Evolutionary conservation across 2,797 vertebrate genomes (phyloP).

Genomic region (Cuniculus paca): DNA sequence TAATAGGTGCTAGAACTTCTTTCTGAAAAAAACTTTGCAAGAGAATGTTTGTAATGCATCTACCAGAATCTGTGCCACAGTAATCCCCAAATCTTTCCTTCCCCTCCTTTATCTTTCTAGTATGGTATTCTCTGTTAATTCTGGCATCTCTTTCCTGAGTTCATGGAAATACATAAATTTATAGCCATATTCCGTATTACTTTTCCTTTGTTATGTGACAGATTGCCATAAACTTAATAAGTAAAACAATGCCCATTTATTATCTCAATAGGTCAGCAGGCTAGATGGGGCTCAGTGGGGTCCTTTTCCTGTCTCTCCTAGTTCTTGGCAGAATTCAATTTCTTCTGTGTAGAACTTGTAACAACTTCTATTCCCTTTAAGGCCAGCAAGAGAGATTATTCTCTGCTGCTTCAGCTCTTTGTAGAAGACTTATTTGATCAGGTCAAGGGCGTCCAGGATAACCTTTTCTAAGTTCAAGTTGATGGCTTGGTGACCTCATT

Average conservation of each 20-base stretch:
- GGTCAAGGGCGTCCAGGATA: background rate
- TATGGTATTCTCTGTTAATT: background rate
- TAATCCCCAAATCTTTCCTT: background rate
- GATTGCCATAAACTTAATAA: background rate
- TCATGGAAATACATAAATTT: background rate
- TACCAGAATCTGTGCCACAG: background rate
- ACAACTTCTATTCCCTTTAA: background rate
- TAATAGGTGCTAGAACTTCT: background rate
- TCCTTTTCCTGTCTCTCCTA: background rate
- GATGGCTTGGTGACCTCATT: background rate
- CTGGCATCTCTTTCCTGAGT: background rate
- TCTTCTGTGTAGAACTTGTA: background rate
- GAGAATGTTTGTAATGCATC: background rate
- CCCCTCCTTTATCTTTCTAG: background rate
- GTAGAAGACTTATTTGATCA: background rate
- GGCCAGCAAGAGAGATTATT: background rate
- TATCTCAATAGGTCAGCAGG: background rate
- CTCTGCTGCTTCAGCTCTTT: background rate
- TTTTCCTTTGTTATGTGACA: constrained; percentile 5
- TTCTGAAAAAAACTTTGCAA: constrained; percentile 7
- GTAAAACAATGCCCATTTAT: background rate
- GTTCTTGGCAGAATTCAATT: background rate
- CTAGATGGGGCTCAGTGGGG: background rate
- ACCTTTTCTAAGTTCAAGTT: background rate
- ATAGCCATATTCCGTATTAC: background rate